Conservation (phyloP, 2,113 vertebrate species). For the Misgurnus anguillicaudatus region DNA sequence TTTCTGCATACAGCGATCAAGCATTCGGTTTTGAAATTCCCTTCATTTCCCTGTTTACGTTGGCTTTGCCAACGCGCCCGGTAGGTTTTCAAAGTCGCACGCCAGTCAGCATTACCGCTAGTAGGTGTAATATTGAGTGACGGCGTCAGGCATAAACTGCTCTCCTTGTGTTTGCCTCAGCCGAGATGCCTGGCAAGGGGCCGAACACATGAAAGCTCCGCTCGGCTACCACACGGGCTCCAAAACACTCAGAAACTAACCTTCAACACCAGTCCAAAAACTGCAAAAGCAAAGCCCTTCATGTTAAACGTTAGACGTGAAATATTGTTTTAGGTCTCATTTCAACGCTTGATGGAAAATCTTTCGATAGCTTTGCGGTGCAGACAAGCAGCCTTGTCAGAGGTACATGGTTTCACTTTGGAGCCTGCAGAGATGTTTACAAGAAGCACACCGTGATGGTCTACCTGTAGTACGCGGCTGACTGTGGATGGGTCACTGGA, state of each 20-base stretch:
- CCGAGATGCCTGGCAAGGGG: slow-evolving; percentile 36
- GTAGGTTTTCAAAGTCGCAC: slow-evolving; percentile 22
- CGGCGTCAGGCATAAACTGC: slow-evolving; percentile 19
- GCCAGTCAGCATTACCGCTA: slow-evolving; percentile 30
- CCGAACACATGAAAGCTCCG: not conserved
- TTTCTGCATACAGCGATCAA: not conserved
- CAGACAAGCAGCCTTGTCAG: not conserved
- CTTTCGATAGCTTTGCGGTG: not conserved
- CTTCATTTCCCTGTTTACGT: slow-evolving; percentile 26
- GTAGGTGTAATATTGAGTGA: slow-evolving; percentile 33
- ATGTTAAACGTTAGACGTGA: slow-evolving; percentile 19
- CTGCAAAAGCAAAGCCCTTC: slow-evolving; percentile 21
- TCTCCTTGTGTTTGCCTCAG: slow-evolving; percentile 21
- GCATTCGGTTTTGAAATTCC: not conserved
- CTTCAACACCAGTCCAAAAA: slow-evolving; percentile 3
- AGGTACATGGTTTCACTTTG: slow-evolving; percentile 7
- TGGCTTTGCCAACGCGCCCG: slow-evolving; percentile 12
- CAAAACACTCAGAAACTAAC: slow-evolving; percentile 27
- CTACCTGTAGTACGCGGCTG: not conserved
- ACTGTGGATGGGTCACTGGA: not conserved
- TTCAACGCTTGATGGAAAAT: slow-evolving; percentile 20
- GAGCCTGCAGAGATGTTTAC: not conserved
- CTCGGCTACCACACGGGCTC: slow-evolving; percentile 1
- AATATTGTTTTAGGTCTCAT: slow-evolving; percentile 24
- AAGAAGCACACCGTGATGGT: not conserved